phyloP scores from a whole-genome alignment of 1,140 invertebrate species.

The Pygmarrhopalites habei region DNA sequence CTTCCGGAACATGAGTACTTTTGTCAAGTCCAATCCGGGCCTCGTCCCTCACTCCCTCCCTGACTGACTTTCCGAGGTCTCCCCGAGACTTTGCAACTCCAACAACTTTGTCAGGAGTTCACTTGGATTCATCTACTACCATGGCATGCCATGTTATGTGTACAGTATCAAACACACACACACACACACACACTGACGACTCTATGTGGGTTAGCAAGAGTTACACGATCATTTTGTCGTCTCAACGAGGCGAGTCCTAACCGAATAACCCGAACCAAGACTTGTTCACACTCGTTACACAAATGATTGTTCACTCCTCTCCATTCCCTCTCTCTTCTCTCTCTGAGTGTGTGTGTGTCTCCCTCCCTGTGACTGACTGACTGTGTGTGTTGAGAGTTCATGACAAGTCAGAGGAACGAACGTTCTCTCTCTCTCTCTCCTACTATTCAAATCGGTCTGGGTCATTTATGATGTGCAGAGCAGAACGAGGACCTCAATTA shows the following conservation, averaged over 20 bases:
- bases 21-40: constrained; percentile 19
- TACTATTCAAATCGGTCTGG: constrained; percentile 29
- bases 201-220: too few relatives aligned
- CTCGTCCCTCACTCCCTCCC: neutral
- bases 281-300: constrained; percentile 19
- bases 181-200: too few relatives aligned
- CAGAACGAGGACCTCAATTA: constrained; percentile 23
- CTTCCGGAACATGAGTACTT: constrained; percentile 39
- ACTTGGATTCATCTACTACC: neutral
- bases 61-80: neutral
- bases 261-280: constrained; percentile 28
- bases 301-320: neutral
- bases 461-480: constrained; percentile 31
- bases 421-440: neutral
- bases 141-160: neutral
- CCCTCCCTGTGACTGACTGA: too few relatives aligned
- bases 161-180: too few relatives aligned
- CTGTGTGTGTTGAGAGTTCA: constrained; percentile 12
- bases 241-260: constrained; percentile 12
- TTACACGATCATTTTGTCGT: too few relatives aligned
- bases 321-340: too few relatives aligned
- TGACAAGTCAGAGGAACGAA: constrained; percentile 5
- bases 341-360: too few relatives aligned
- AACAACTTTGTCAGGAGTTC: neutral
- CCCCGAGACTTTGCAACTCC: neutral